Evolutionary conservation across 2,113 vertebrate species (phyloP).

Genomic region (Oxygymnocypris stewartii): DNA sequence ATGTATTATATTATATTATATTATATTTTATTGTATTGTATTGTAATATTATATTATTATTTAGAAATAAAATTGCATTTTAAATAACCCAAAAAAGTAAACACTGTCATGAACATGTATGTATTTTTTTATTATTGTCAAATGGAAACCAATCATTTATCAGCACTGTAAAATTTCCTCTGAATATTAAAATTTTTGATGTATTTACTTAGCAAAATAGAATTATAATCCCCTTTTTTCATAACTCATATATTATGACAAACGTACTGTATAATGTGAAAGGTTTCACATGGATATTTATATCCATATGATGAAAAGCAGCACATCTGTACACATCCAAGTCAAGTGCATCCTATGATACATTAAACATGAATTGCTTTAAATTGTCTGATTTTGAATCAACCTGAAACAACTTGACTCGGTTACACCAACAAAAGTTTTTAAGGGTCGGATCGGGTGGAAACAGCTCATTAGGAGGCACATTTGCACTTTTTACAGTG

Average conservation of each 20-base stretch:
- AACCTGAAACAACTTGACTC: not conserved
- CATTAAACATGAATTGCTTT: not conserved
- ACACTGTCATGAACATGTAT: too few species aligned
- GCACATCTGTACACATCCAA: not conserved
- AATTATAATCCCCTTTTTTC: too few species aligned
- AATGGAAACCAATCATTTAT: too few species aligned
- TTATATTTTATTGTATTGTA: too few species aligned
- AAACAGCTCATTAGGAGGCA: conserved; percentile 7
- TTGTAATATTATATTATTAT: too few species aligned
- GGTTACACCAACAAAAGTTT: not conserved
- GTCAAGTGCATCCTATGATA: not conserved
- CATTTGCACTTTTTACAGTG: conserved; percentile 18
- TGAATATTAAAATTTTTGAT: too few species aligned
- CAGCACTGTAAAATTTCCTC: too few species aligned
- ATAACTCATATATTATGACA: not conserved
- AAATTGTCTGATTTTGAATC: not conserved
- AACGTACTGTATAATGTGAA: not conserved
- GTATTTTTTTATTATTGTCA: too few species aligned
- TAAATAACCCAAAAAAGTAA: too few species aligned
- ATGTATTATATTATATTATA: too few species aligned
- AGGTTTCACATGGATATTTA: not conserved
- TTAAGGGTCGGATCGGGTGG: not conserved
- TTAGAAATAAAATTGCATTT: too few species aligned
- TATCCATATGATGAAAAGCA: not conserved
- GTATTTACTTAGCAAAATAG: too few species aligned